phyloP scores from a whole-genome alignment of 2,113 vertebrate species.

The Perognathus longimembris region DNA sequence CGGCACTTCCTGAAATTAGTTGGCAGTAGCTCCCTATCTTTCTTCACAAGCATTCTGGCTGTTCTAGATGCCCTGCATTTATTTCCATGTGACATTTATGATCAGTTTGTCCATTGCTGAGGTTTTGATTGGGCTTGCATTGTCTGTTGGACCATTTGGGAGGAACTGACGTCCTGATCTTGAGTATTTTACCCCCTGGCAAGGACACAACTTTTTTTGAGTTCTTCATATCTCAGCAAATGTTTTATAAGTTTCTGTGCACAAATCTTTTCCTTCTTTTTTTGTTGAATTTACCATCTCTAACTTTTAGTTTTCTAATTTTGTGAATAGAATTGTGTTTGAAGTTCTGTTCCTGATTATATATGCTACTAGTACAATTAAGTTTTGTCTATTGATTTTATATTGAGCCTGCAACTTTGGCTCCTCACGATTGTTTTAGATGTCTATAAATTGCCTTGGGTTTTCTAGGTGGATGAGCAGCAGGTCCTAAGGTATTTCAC shows the following conservation, averaged over 20 bases:
- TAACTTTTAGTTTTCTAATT: neutral
- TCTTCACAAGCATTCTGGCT: neutral
- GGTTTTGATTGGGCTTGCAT: neutral
- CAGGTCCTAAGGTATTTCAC: neutral
- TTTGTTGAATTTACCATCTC: neutral
- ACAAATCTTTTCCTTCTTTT: neutral
- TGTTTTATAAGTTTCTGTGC: neutral
- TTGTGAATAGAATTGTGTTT: no score
- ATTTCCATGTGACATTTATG: neutral
- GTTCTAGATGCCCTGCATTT: neutral
- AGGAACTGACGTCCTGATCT: no score
- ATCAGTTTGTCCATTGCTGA: neutral
- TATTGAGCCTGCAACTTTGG: neutral
- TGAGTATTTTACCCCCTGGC: rapidly evolving
- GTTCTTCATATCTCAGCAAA: rapidly evolving
- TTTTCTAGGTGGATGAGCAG: rapidly evolving
- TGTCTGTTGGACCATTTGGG: neutral
- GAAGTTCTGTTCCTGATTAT: neutral
- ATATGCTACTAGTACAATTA: no score
- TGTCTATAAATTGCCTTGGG: neutral
- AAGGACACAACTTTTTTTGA: no score
- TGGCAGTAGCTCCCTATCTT: rapidly evolving
- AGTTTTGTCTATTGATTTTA: neutral
- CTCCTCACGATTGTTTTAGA: neutral
- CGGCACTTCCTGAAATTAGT: no score